Base-by-base conservation (phyloP, 1,140 invertebrate species). In the Scaptomyza montana region DNA sequence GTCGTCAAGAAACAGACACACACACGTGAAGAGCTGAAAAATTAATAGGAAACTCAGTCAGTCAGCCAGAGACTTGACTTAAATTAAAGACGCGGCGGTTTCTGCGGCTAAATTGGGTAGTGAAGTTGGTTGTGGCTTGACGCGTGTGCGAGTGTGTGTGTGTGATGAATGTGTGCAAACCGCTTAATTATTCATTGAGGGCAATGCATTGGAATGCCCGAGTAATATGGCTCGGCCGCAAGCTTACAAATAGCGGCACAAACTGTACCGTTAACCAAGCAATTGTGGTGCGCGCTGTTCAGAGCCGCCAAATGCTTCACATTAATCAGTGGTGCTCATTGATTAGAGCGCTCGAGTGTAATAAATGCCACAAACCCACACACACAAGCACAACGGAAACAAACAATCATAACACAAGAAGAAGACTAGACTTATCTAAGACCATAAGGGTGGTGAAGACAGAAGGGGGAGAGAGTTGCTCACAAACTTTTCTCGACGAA, bases 111-210 rank as follows among this genome's bases (percentile, higher is more conserved):
- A 10, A 25, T 3, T 28, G 36, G 5, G 12, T 12, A 4, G 25
- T 19, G 21, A 2, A 25, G 33, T 30, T 36, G 33, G 33, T 9
- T 55, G 59, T 45, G 46, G 57, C 30, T 46, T 46, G 41, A 43
- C 39, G 67, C 63, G 67, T 74, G 77, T 56, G 16, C 16, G 16
- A 16, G 61, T 78, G 68, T 57, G 57, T 51, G 41, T 43, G 21
- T n/a, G 41, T 89, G 81, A 84, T 74, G 76, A 76, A 77, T 78
- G 77, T 71, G 63, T 72, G 70, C 50, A 81, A 80, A 89, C 84
- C 84, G 84, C 84, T 89, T 89, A 89, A 89, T 89, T 89, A 89
- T 89, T 89, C 85, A 89, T 89, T 80, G 80, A 71, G 82, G 73
- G 73, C 84, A 89, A 89, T 87, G 84, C 84, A 89, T 87, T 87